Conservation (phyloP, 1,140 invertebrate species). For the Zaprionus lachaisei region DNA sequence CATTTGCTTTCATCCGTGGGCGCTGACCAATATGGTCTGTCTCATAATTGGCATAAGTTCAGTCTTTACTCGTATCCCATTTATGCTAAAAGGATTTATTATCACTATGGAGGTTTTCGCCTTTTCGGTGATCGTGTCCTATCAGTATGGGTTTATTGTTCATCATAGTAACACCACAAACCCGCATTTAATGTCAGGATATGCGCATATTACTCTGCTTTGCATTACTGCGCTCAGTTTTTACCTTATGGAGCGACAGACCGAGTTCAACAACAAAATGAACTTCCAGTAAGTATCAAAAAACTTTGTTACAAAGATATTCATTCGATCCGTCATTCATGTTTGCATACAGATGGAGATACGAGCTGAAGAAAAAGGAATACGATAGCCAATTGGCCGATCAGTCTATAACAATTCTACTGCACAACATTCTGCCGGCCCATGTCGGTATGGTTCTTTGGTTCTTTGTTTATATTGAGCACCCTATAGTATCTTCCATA, state of each 20-base stretch:
- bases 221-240: slow-evolving; percentile 89
- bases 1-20: slow-evolving; percentile 88
- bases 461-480: too few species aligned
- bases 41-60: slow-evolving; percentile 91
- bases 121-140: slow-evolving; percentile 89
- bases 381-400: slow-evolving; percentile 90
- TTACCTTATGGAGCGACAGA: slow-evolving; percentile 92
- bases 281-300: slow-evolving; percentile 85
- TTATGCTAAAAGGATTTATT: slow-evolving; percentile 91
- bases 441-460: slow-evolving; percentile 89
- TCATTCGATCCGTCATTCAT: background rate
- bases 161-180: slow-evolving; percentile 87
- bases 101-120: slow-evolving; percentile 87
- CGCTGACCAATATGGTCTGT: slow-evolving; percentile 91
- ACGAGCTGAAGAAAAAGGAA: slow-evolving; percentile 91
- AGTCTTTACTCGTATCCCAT: slow-evolving; percentile 93
- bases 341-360: slow-evolving; percentile 89
- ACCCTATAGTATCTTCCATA: slow-evolving; percentile 42
- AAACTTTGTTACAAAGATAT: background rate
- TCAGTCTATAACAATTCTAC: slow-evolving; percentile 91
- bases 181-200: slow-evolving; percentile 86
- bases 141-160: slow-evolving; percentile 85
- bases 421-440: slow-evolving; percentile 93
- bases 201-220: slow-evolving; percentile 89
- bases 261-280: slow-evolving; percentile 94